These are phyloP conservation scores for Eilema depressum DNA, from an alignment of 2,888 invertebrate species.

Conservation along the genomic window DNA sequence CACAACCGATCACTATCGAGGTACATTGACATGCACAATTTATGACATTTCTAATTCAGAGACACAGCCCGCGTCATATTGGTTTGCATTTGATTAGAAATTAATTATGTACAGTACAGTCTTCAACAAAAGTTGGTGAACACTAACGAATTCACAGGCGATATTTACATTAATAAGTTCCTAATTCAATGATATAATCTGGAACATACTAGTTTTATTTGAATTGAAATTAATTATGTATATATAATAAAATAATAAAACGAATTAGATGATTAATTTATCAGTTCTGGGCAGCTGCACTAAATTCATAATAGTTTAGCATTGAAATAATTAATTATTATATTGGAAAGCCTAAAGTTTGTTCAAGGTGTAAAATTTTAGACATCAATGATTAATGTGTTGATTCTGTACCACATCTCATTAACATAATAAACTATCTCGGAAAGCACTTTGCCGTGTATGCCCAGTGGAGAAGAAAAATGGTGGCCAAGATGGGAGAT, in stretches of 20 bases:
- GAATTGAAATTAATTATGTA: slow-evolving; percentile 40
- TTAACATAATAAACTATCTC: too few species aligned
- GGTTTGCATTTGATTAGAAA: slow-evolving; percentile 39
- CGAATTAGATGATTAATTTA: slow-evolving; percentile 5
- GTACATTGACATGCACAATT: slow-evolving; percentile 27
- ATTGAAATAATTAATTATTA: background rate
- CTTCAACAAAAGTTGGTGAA: background rate
- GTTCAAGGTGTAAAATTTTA: background rate
- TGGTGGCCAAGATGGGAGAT: too few species aligned
- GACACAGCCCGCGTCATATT: slow-evolving; percentile 30
- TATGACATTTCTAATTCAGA: slow-evolving; percentile 28
- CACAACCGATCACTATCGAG: slow-evolving; percentile 41
- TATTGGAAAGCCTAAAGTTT: background rate
- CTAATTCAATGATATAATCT: slow-evolving; percentile 23
- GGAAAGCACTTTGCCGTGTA: too few species aligned
- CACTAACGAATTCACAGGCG: background rate
- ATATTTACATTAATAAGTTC: background rate
- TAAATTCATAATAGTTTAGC: background rate
- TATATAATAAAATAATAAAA: background rate
- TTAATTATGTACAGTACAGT: slow-evolving; percentile 33
- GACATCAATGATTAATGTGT: background rate
- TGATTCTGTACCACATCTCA: background rate
- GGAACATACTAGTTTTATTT: slow-evolving; percentile 37
- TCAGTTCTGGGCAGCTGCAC: background rate
- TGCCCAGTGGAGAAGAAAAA: too few species aligned